Percentiles rank a stretch among this genome's conserved stretches.
Evolutionary conservation across 2,113 vertebrate genomes (phyloP).

Genomic region (Bubo bubo): DNA sequence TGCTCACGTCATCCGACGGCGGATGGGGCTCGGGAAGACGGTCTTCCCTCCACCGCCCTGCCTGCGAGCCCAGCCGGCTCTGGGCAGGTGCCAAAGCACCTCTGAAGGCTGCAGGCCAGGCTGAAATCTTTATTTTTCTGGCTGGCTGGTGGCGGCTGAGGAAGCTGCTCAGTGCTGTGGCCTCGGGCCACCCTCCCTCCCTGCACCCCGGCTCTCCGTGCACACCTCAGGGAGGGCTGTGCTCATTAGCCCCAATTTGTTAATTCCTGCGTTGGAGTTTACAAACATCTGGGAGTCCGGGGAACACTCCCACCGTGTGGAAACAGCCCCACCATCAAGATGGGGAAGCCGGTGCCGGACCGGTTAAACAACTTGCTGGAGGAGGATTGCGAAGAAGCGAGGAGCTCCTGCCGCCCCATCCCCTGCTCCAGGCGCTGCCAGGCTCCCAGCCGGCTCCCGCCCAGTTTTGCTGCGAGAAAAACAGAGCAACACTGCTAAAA

Average conservation of each 20-base stretch:
- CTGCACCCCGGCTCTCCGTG: neutral
- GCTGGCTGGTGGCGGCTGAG: neutral
- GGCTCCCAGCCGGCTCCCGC: conserved; percentile 24
- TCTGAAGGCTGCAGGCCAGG: neutral
- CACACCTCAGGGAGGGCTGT: neutral
- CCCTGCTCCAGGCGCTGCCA: conserved; percentile 43
- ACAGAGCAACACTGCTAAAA: neutral
- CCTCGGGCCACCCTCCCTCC: neutral
- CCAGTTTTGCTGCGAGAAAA: conserved; percentile 8
- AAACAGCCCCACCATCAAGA: conserved; percentile 16
- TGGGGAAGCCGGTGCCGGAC: conserved; percentile 15
- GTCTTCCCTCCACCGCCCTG: neutral
- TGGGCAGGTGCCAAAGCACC: neutral
- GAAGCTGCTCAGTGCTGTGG: neutral
- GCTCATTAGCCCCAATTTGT: conserved; percentile 34
- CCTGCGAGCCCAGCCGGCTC: neutral
- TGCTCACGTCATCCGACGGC: accelerated
- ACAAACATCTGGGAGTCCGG: conserved; percentile 41
- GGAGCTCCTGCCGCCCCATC: neutral
- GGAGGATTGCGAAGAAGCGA: neutral
- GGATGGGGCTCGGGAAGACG: neutral
- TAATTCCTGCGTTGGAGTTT: conserved; percentile 56
- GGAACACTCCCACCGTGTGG: conserved; percentile 46
- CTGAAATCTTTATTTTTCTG: neutral
- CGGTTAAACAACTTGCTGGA: conserved; percentile 25